These are phyloP conservation scores for Xanthia togata DNA, from an alignment of 2,888 invertebrate species.

Conservation along the genomic window DNA sequence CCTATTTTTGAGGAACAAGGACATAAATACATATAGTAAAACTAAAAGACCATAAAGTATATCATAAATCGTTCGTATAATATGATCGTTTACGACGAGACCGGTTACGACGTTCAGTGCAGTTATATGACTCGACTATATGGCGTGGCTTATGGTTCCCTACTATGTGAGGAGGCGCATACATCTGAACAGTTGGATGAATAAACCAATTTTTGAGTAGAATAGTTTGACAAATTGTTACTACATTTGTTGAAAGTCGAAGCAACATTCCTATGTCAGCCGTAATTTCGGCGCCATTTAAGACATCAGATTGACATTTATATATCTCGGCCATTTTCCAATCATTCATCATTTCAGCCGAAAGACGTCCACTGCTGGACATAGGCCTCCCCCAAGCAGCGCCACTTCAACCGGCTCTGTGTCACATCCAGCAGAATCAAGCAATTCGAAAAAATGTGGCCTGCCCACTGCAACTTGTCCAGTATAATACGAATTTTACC, in stretches of 20 bases:
- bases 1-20: slow-evolving; percentile 15
- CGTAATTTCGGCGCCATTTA: neutral
- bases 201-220: neutral
- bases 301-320: neutral
- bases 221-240: neutral
- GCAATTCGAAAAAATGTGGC: too few relatives aligned
- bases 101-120: slow-evolving; percentile 28
- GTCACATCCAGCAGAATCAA: too few relatives aligned
- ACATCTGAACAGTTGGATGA: neutral
- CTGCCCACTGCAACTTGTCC: too few relatives aligned
- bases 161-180: neutral
- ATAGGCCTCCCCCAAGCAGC: too few relatives aligned
- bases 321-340: neutral
- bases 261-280: neutral
- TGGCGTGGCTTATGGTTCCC: slow-evolving; percentile 2
- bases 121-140: slow-evolving; percentile 13
- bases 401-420: too few relatives aligned
- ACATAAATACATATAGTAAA: slow-evolving; percentile 1
- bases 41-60: slow-evolving; percentile 16
- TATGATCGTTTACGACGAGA: slow-evolving; percentile 36
- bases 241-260: neutral
- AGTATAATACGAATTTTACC: neutral
- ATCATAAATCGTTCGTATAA: slow-evolving; percentile 30
- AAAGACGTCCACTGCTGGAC: too few relatives aligned
- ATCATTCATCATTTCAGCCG: neutral